phyloP scores from a whole-genome alignment of 1,140 invertebrate genomes.

The Plutomurus gul region DNA sequence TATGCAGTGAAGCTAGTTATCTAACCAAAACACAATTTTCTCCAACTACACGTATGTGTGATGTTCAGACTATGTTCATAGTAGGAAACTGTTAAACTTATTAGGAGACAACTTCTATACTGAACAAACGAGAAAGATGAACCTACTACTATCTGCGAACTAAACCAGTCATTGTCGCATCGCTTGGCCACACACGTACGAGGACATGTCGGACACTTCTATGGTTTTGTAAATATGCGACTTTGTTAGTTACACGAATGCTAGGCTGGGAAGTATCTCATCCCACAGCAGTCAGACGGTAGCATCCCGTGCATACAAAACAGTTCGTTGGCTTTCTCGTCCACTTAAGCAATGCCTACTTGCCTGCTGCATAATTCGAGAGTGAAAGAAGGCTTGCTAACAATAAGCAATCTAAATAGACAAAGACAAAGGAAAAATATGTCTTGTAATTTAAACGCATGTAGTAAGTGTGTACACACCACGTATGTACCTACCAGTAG shows the following conservation, averaged over 20 bases:
- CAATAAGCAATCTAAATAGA: too few relatives aligned
- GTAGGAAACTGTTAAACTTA: too few relatives aligned
- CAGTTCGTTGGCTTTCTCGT: neutral
- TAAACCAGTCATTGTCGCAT: constrained; percentile 6
- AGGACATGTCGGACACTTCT: neutral
- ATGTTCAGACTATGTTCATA: too few relatives aligned
- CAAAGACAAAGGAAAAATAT: constrained; percentile 8
- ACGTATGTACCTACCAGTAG: too few relatives aligned
- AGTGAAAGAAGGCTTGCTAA: neutral
- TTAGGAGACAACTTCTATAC: neutral
- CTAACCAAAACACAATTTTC: constrained; percentile 25
- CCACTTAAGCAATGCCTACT: too few relatives aligned
- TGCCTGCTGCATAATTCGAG: neutral
- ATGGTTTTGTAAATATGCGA: neutral
- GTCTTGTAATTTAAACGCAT: constrained; percentile 17
- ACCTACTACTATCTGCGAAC: neutral
- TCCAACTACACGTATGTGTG: too few relatives aligned
- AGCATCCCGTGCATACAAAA: neutral
- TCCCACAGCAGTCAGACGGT: neutral
- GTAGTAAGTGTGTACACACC: too few relatives aligned
- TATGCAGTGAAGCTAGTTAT: constrained; percentile 10
- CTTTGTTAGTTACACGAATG: constrained; percentile 1
- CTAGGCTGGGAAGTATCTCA: neutral
- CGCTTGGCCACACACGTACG: constrained; percentile 3
- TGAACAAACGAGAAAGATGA: neutral